A percentile compares a stretch with the other conserved stretches of the same genome.
Conservation (phyloP, 2,888 invertebrate species). For the Anorthoa munda region DNA sequence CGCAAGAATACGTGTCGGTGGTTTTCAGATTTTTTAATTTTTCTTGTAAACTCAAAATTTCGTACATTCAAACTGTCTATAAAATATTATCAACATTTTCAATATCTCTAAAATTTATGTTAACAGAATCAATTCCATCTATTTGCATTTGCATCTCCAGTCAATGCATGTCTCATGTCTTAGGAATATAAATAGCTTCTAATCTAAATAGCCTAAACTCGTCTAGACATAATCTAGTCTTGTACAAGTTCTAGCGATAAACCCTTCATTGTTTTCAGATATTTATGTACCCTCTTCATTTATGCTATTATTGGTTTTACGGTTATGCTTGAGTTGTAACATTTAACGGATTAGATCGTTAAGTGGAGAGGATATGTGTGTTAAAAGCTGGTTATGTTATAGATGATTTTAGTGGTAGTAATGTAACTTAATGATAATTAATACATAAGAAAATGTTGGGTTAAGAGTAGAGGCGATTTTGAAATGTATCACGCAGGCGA, state of each 20-base stretch:
- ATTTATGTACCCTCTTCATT: slow-evolving; percentile 21
- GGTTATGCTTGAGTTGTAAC: slow-evolving; percentile 7
- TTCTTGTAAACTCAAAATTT: too few species aligned
- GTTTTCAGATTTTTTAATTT: too few species aligned
- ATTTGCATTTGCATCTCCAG: slow-evolving; percentile 5
- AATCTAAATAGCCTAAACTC: slow-evolving; percentile 19
- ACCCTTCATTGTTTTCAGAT: slow-evolving; percentile 36
- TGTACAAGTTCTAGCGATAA: neutral
- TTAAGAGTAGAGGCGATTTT: neutral
- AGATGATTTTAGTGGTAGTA: slow-evolving; percentile 5
- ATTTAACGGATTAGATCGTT: slow-evolving; percentile 14
- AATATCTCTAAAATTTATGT: slow-evolving; percentile 2
- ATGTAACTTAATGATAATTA: neutral
- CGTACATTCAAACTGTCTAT: neutral
- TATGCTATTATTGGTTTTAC: neutral
- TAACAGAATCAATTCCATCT: neutral
- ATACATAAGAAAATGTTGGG: neutral
- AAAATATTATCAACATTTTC: slow-evolving; percentile 5
- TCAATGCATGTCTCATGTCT: slow-evolving; percentile 17
- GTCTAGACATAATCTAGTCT: slow-evolving; percentile 44
- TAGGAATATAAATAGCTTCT: slow-evolving; percentile 13
- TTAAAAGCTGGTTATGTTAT: slow-evolving; percentile 5
- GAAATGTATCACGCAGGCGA: neutral
- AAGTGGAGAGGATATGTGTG: neutral
- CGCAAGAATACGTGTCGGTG: too few species aligned